Evolutionary conservation across 2,888 invertebrate species (phyloP).

Genomic region (Eledona agricola): DNA sequence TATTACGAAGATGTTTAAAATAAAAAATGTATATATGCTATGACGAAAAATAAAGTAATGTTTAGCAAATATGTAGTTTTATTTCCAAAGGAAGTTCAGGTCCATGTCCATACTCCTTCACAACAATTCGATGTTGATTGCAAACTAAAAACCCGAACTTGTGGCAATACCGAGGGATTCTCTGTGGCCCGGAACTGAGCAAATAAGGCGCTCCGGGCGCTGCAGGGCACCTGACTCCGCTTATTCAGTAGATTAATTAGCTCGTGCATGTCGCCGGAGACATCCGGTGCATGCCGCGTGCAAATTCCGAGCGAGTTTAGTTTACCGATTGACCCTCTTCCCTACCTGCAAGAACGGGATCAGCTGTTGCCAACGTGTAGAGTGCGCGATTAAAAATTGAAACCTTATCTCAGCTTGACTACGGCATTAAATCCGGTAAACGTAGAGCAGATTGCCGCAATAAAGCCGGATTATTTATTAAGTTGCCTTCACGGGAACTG

Average conservation of each 20-base stretch:
- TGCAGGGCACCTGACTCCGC: slow-evolving; percentile 6
- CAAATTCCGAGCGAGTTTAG: slow-evolving; percentile 12
- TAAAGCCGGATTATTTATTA: slow-evolving; percentile 39
- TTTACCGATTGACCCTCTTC: slow-evolving; percentile 22
- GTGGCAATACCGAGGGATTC: too few species aligned
- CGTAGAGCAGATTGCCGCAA: slow-evolving; percentile 35
- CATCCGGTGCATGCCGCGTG: slow-evolving; percentile 19
- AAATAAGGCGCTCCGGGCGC: background rate
- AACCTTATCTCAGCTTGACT: slow-evolving; percentile 30
- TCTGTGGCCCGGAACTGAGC: too few species aligned
- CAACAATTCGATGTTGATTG: too few species aligned
- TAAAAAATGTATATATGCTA: too few species aligned
- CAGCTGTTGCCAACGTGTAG: slow-evolving; percentile 23
- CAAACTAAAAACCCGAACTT: too few species aligned
- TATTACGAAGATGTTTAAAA: too few species aligned
- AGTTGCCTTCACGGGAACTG: slow-evolving; percentile 33
- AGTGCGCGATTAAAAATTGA: slow-evolving; percentile 33
- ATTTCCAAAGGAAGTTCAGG: too few species aligned
- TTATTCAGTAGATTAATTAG: slow-evolving; percentile 20
- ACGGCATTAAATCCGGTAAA: slow-evolving; percentile 34
- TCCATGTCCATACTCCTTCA: too few species aligned
- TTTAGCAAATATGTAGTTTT: too few species aligned
- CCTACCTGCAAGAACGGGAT: slow-evolving; percentile 15
- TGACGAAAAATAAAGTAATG: too few species aligned
- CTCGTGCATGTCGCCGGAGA: slow-evolving; percentile 7